Conservation (phyloP, 2,888 invertebrate genomes). For the Limulus polyphemus region DNA sequence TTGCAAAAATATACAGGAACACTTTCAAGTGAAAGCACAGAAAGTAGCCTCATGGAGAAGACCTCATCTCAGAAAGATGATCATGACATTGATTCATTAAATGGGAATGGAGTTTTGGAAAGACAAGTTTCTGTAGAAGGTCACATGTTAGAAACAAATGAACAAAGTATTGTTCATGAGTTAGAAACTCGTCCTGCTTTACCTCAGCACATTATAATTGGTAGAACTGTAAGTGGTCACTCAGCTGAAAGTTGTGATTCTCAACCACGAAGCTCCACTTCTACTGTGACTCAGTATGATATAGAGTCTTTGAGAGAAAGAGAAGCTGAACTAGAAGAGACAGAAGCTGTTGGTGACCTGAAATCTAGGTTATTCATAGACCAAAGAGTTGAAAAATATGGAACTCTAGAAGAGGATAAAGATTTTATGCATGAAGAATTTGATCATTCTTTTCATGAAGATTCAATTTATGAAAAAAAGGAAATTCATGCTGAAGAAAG, state of each 20-base stretch:
- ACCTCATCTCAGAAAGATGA: conserved; percentile 16
- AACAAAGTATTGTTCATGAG: not conserved
- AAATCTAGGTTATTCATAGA: no score
- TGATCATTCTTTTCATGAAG: conserved; percentile 15
- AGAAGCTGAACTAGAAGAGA: conserved; percentile 10
- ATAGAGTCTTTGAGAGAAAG: conserved; percentile 19
- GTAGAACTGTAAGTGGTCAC: conserved; percentile 10
- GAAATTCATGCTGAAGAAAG: conserved; percentile 1
- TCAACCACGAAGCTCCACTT: conserved; percentile 19
- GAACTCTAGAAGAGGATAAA: conserved; percentile 13
- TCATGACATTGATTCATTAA: conserved; percentile 15
- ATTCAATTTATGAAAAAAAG: conserved; percentile 10
- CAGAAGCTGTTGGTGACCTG: not conserved
- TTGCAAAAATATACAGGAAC: no score
- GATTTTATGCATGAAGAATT: conserved; percentile 18
- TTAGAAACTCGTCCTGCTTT: conserved; percentile 1
- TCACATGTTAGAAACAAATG: not conserved
- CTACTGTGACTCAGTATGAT: conserved; percentile 20
- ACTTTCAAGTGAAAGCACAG: conserved; percentile 16
- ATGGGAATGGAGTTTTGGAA: not conserved
- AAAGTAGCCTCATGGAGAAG: conserved; percentile 42
- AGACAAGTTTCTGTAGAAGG: conserved; percentile 10
- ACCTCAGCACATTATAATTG: conserved; percentile 13
- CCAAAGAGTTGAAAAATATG: not conserved
- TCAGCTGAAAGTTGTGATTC: conserved; percentile 21